Evolutionary conservation across 2,797 vertebrate genomes (phyloP), one percentile per base, ranked within the genome.

Genomic region (Fringilla coelebs): DNA sequence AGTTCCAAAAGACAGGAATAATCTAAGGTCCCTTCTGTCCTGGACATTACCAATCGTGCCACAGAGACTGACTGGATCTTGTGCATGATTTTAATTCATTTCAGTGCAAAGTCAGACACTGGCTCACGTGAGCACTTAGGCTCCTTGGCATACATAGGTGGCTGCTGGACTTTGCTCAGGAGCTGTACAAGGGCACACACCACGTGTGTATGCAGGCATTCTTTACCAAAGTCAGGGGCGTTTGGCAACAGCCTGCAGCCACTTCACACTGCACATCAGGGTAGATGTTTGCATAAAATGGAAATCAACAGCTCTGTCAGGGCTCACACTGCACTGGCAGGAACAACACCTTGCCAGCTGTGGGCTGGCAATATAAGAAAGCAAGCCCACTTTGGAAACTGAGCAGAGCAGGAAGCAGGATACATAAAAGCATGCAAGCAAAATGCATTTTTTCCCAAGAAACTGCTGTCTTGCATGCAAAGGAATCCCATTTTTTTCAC

Each of bases 121-220:
- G 66, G 34, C 22, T 73, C 67, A 84, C 2, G 2, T 36, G 5
- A 71, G 40, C 31, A 38, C 66, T 73, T 48, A n/a, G 48, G 61
- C 25, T 68, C 34, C 76, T 62, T 40, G 38, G 46, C 17, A 61
- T 0, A 2, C 7, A 66, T 1, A 62, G 66, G 25, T n/a, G 34
- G n/a, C 41, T 65, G 43, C 54, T 88, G 91, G 82, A 94, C 91
- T 95, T 93, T 62, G 51, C 61, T 68, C 85, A 51, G 19, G 61
- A 86, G n/a, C 61, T 72, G 58, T 55, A 80, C 34, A 63, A 77
- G 24, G 13, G n/a, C 45, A 51, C 40, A 43, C 18, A 45, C 7
- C 2, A 3, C 0, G 1, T 22, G 5, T 20, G 13, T 43, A 32
- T 2, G 2, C 8, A 49, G 29, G 18, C 1, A 0, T 36, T 80